Conservation (phyloP, 2,113 vertebrate species). For the Callorhinus ursinus region DNA sequence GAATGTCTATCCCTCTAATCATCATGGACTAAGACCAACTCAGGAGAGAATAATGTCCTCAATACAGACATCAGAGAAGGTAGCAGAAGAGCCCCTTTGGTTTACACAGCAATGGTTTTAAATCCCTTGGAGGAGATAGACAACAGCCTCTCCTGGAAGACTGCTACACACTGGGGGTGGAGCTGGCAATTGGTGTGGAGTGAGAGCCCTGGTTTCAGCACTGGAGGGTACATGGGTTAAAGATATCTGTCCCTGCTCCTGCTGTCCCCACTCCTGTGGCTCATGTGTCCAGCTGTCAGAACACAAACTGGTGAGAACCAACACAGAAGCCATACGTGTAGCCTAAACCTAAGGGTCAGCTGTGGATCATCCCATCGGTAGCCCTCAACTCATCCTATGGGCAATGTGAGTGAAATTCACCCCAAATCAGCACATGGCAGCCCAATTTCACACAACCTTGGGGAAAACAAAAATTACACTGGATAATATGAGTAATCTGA, state of each 20-base stretch:
- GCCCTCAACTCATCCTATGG: neutral
- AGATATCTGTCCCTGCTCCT: neutral
- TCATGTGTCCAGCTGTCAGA: neutral
- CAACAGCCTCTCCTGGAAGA: neutral
- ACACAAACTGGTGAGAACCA: neutral
- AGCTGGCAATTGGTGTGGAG: neutral
- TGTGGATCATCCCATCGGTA: neutral
- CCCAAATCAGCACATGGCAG: neutral
- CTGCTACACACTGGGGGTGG: fast-evolving
- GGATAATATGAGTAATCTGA: neutral
- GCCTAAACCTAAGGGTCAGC: neutral
- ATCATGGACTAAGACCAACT: neutral
- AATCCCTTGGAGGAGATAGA: neutral
- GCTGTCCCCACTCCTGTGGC: neutral
- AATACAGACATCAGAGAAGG: neutral
- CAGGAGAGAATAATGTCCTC: neutral
- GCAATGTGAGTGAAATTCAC: neutral
- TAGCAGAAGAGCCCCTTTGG: fast-evolving
- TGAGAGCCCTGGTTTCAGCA: neutral
- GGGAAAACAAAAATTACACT: neutral
- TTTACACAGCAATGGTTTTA: neutral
- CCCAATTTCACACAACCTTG: neutral
- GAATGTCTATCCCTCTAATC: too few species aligned
- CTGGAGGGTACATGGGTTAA: neutral
- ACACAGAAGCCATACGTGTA: fast-evolving